Conservation (phyloP, 2,113 vertebrate species). For the Urocynchramus pylzowi region DNA sequence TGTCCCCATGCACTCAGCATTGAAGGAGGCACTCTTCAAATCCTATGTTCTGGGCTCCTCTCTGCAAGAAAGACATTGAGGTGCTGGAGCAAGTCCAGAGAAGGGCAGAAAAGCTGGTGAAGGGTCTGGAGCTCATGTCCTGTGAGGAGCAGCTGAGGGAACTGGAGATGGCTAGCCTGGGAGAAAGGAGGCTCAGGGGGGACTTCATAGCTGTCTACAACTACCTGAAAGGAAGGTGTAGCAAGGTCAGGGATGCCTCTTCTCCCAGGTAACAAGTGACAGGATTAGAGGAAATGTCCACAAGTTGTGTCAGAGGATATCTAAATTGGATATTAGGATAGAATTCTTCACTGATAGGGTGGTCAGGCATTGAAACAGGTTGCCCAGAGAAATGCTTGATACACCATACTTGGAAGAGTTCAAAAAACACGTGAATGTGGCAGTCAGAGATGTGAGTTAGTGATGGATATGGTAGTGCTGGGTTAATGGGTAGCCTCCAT, state of each 20-base stretch:
- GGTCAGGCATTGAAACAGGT: background rate
- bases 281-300: accelerated
- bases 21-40: background rate
- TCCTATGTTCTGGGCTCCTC: background rate
- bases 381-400: background rate
- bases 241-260: background rate
- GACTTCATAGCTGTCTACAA: background rate
- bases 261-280: background rate
- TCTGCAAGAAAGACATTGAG: background rate
- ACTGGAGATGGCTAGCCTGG: background rate
- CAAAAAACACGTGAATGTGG: background rate
- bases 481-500: background rate
- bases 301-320: background rate
- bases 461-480: background rate
- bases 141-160: background rate
- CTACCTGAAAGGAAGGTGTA: background rate
- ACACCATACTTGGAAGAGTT: background rate
- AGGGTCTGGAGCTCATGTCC: no score
- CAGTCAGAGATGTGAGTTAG: background rate
- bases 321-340: background rate
- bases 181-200: background rate
- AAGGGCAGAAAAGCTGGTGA: background rate
- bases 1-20: accelerated
- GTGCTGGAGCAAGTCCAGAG: background rate
- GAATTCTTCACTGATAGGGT: background rate